Conservation (phyloP, 1,140 invertebrate species). For the Hesperophylax magnus region DNA sequence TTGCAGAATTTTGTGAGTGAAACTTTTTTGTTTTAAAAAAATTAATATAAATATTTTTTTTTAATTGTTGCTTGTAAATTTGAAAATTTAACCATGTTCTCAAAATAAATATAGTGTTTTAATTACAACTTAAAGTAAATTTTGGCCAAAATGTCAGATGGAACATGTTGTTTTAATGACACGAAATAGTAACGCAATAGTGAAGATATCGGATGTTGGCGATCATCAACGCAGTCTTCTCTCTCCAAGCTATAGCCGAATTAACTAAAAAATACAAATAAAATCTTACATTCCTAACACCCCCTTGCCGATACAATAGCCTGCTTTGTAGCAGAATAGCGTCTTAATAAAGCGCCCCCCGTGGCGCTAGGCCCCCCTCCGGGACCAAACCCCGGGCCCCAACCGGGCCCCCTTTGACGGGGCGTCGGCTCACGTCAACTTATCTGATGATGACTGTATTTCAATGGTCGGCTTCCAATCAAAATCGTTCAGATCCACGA, state of each 20-base stretch:
- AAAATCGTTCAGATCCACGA: not conserved
- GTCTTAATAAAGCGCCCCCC: slow-evolving; percentile 57
- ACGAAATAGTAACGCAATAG: too few species aligned
- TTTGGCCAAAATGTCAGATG: too few species aligned
- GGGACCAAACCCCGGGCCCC: not conserved
- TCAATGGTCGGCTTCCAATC: not conserved
- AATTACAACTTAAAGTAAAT: too few species aligned
- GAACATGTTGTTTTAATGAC: too few species aligned
- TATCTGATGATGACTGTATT: slow-evolving; percentile 40
- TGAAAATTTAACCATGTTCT: too few species aligned
- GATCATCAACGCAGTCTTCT: not conserved
- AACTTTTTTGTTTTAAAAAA: too few species aligned
- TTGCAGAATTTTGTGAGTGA: too few species aligned
- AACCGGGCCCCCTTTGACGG: slow-evolving; percentile 9
- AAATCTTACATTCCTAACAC: slow-evolving; percentile 28
- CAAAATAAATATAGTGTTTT: too few species aligned
- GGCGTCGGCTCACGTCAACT: slow-evolving; percentile 22
- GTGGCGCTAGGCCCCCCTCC: slow-evolving; percentile 43
- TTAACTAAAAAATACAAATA: not conserved
- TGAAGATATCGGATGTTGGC: not conserved
- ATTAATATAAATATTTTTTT: too few species aligned
- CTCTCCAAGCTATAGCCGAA: too few species aligned
- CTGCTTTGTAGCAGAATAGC: slow-evolving; percentile 56
- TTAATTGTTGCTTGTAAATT: too few species aligned
- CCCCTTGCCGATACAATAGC: slow-evolving; percentile 46